phyloP scores from a whole-genome alignment of 2,113 vertebrate species.

The Cynocephalus volans region DNA sequence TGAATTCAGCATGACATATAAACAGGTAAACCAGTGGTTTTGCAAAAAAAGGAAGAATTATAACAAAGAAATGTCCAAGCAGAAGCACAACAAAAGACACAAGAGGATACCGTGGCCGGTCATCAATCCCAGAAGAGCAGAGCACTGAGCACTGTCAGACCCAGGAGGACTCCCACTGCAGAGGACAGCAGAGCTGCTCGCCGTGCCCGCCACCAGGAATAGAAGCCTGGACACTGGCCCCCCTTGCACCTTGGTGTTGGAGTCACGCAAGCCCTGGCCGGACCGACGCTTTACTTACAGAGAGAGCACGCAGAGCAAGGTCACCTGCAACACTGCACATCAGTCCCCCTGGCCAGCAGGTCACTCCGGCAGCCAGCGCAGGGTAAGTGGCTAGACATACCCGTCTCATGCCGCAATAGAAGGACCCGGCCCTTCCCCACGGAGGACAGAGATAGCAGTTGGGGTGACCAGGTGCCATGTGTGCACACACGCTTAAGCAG shows the following conservation, averaged over 20 bases:
- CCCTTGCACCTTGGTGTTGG: not conserved
- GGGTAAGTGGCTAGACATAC: not conserved
- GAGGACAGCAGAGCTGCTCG: not conserved
- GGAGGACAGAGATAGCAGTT: not conserved
- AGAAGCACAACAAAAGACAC: not conserved
- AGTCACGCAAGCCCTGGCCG: not conserved
- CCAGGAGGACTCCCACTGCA: not conserved
- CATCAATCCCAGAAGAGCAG: too few relatives aligned
- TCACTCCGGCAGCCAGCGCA: not conserved
- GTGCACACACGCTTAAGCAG: not conserved
- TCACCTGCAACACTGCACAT: too few relatives aligned
- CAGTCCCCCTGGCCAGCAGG: too few relatives aligned
- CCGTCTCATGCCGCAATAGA: not conserved
- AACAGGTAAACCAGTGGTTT: constrained; percentile 25
- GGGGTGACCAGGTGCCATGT: not conserved
- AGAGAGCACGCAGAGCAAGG: not conserved
- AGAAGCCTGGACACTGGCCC: not conserved
- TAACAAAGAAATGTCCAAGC: not conserved
- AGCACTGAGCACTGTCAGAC: not conserved
- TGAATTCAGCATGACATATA: constrained; percentile 26
- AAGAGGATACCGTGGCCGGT: not conserved
- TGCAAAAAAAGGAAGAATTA: not conserved
- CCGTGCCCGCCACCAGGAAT: not conserved
- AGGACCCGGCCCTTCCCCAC: too few relatives aligned
- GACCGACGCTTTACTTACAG: not conserved